Percentiles rank a stretch among this genome's conserved stretches.
Conservation (phyloP, 2,113 vertebrate genomes). For the Ictidomys tridecemlineatus region DNA sequence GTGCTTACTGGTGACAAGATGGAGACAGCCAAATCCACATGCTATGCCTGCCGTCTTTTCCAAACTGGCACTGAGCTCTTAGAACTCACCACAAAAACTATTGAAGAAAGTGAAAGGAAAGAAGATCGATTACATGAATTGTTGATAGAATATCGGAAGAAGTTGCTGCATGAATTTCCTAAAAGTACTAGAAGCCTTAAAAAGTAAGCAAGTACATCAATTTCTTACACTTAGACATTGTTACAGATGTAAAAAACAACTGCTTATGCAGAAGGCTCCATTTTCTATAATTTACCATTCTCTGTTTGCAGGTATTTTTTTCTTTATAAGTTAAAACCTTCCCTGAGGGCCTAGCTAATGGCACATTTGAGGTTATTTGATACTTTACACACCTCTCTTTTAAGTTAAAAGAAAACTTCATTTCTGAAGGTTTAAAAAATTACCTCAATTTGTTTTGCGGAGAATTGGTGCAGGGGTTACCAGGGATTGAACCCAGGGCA, state of each 20-base stretch:
- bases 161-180: conserved; percentile 92
- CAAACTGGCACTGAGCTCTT: conserved; percentile 95
- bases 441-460: neutral
- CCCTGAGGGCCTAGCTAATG: conserved; percentile 24
- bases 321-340: conserved; percentile 57
- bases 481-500: neutral
- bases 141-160: conserved; percentile 94
- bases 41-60: conserved; percentile 97
- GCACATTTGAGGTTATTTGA: conserved; percentile 37
- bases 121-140: conserved; percentile 94
- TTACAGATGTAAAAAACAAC: conserved; percentile 20
- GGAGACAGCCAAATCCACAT: conserved; percentile 98
- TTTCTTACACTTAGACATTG: conserved; percentile 40
- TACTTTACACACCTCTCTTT: neutral
- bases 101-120: conserved; percentile 90
- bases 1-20: conserved; percentile 98
- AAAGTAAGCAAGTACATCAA: conserved; percentile 87
- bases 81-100: conserved; percentile 92
- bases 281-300: conserved; percentile 41
- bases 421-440: conserved; percentile 52
- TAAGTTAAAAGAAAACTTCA: conserved; percentile 50
- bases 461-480: neutral
- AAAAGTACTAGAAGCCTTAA: conserved; percentile 88
- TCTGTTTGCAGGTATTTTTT: conserved; percentile 51
- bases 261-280: neutral